Percentiles rank a stretch among this genome's conserved stretches.
phyloP scores from a whole-genome alignment of 2,797 vertebrate species.

The Cryptoprocta ferox region DNA sequence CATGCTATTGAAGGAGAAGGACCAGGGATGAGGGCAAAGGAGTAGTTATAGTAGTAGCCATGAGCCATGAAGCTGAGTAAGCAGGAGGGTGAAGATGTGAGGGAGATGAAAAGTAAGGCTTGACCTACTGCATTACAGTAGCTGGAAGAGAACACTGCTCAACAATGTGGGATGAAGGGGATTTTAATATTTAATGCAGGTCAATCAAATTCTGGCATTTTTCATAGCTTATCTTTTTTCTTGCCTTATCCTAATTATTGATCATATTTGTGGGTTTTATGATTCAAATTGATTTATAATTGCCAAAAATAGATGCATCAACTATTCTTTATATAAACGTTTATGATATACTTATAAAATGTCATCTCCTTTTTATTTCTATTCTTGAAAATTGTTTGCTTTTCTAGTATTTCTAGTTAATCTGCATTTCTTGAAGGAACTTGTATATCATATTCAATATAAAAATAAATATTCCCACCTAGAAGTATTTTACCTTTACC shows the following conservation, averaged over 20 bases:
- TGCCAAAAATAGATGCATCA: background rate
- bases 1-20: background rate
- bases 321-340: background rate
- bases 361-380: background rate
- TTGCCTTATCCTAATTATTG: conserved; percentile 27
- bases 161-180: background rate
- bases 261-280: background rate
- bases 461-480: background rate
- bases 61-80: background rate
- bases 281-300: background rate
- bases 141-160: background rate
- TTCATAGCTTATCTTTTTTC: background rate
- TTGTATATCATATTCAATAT: background rate
- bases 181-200: background rate
- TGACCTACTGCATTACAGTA: rapidly evolving
- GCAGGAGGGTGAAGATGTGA: rapidly evolving
- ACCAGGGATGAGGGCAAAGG: background rate
- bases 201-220: background rate
- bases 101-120: background rate
- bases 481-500: conserved; percentile 14
- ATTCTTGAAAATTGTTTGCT: background rate
- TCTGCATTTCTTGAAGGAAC: conserved; percentile 4
- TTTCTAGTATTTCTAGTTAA: background rate
- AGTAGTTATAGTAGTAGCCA: rapidly evolving
- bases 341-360: background rate